Base-by-base conservation (phyloP, 2,797 vertebrate species). In the Vireo griseus region DNA sequence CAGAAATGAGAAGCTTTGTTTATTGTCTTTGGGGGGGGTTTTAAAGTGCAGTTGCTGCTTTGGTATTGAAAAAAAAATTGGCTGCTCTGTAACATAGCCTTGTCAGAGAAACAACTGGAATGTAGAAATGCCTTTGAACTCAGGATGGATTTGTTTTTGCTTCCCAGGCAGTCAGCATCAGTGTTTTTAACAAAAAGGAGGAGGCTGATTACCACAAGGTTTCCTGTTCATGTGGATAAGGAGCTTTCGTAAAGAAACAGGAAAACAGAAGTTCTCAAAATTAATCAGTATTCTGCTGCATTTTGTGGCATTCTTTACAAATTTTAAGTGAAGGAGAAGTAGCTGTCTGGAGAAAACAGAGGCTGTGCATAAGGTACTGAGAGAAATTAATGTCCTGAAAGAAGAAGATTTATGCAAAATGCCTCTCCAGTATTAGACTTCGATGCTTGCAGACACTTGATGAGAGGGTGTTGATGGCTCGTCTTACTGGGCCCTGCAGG, bases 111-210 rank as follows among this genome's bases (percentile, higher is more conserved):
- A 94, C 67, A 59, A 50, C 44, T 89, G 85, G 74, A 94, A 95
- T 58, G 58, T 21, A 81, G 48, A 83, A 80, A 73, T 74, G 58
- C 62, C 61, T 95, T 93, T 94, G 93, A 92, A 88, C 80, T 84
- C 66, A 88, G 92, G 85, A 91, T 75, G 86, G 80, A 42, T 89
- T 92, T 94, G 84, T 94, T 96, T 96, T 86, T 89, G 75, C 81
- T 96, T 91, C 75, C 54, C 58, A 75, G 47, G 58, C 71, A 74
- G 65, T 57, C 86, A 76, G 74, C 73, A 92, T 88, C 91, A 85
- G 51, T 94, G 57, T 94, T 87, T 92, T 84, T 90, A 92, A 85
- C 82, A 88, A 81, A 88, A 79, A 79, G 71, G 76, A 92, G 93
- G 75, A 59, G 47, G 65, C 25, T 52, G 51, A 86, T 92, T 90